These are phyloP conservation scores for Incurvaria masculella DNA, from an alignment of 2,888 invertebrate genomes.

Conservation along the genomic window DNA sequence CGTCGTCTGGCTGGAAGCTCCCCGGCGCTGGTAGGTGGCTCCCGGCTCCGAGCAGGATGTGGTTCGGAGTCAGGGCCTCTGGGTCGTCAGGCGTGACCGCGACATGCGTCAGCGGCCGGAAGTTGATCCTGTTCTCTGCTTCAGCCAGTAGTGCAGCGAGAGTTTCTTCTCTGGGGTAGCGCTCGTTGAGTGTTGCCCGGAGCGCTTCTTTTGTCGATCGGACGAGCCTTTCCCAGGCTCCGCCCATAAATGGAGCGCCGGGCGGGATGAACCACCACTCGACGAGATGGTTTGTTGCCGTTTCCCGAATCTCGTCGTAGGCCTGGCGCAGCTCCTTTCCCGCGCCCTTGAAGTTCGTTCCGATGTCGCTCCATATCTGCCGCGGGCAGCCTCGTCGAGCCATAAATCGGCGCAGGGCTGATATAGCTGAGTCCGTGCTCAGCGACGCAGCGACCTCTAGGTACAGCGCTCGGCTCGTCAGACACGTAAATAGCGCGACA, in stretches of 20 bases:
- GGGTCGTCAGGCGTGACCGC: background rate
- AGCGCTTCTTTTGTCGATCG: background rate
- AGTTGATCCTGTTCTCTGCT: constrained; percentile 2
- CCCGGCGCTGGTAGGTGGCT: background rate
- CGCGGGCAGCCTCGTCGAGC: background rate
- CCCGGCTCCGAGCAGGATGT: background rate
- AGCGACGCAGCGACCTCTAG: background rate
- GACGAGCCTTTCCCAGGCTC: background rate
- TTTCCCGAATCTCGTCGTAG: background rate
- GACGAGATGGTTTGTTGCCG: background rate
- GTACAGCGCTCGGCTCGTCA: background rate
- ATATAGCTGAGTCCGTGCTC: background rate
- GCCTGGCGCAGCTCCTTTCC: background rate
- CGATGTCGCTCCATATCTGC: background rate
- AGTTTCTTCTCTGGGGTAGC: background rate
- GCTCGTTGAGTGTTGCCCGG: background rate
- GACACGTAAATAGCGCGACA: background rate
- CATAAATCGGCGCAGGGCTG: too few species aligned
- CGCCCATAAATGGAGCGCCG: background rate
- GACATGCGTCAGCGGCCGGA: constrained; percentile 2
- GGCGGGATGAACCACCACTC: background rate
- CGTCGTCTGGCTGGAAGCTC: background rate
- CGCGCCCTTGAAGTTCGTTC: background rate
- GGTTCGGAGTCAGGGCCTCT: constrained; percentile 4
- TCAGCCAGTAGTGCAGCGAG: constrained; percentile 3